Evolutionary conservation across 1,140 invertebrate genomes (phyloP).

Genomic region (Caenorhabditis remanei): DNA sequence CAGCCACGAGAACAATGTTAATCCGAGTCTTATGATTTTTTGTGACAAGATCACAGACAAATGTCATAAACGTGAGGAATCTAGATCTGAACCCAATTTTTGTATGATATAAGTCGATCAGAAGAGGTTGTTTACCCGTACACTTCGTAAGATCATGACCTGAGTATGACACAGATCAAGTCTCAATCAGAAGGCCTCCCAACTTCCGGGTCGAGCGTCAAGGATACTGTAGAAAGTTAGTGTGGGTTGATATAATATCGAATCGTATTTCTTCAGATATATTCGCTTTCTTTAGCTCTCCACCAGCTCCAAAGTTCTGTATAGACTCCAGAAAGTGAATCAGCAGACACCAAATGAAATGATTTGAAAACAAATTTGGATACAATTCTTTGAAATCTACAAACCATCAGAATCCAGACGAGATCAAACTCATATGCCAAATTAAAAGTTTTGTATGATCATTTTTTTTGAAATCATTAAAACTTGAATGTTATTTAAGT

Average conservation of each 20-base stretch:
- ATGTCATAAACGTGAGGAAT: neutral
- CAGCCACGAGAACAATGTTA: neutral
- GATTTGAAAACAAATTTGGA: no score
- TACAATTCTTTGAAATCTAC: no score
- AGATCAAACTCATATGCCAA: no score
- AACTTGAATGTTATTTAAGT: no score
- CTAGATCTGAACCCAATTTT: neutral
- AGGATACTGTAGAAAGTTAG: neutral
- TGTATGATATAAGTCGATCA: neutral
- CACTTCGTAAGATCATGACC: neutral
- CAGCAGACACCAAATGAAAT: no score
- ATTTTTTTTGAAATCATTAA: no score
- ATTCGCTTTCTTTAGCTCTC: no score
- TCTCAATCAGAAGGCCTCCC: neutral
- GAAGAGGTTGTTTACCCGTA: neutral
- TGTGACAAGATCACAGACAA: neutral
- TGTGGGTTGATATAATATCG: neutral
- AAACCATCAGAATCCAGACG: no score
- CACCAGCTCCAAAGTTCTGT: no score
- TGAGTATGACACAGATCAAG: neutral
- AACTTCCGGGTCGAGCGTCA: neutral
- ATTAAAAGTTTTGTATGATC: no score
- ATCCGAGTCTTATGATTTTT: neutral
- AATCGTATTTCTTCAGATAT: neutral
- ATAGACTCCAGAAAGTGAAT: no score